phyloP scores from a whole-genome alignment of 2,888 invertebrate genomes.

The Eledone cirrhosa region DNA sequence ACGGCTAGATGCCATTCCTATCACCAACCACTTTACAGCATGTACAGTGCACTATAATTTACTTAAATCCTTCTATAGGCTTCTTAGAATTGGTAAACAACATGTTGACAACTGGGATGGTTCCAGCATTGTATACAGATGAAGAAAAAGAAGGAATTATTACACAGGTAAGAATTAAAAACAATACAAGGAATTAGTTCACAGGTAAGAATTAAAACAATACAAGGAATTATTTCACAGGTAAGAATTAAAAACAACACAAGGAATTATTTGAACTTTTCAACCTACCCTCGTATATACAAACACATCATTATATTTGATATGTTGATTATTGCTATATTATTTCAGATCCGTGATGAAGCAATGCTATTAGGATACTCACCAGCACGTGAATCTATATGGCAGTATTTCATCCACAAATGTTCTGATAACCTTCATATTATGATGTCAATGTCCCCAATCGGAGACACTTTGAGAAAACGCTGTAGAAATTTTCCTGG shows the following conservation, averaged over 20 bases:
- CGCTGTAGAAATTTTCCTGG: constrained; percentile 87
- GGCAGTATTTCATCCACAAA: constrained; percentile 83
- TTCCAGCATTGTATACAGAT: constrained; percentile 85
- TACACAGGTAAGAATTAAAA: constrained; percentile 69
- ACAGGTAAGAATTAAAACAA: constrained; percentile 67
- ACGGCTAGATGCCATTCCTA: too few relatives aligned
- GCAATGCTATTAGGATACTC: constrained; percentile 79
- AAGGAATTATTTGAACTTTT: too few relatives aligned
- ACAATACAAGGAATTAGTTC: constrained; percentile 53
- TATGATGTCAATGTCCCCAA: constrained; percentile 89
- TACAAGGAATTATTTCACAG: constrained; percentile 77
- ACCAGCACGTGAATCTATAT: constrained; percentile 82
- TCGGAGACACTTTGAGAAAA: constrained; percentile 81
- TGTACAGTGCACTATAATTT: too few relatives aligned
- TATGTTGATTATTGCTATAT: not conserved
- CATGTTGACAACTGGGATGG: constrained; percentile 87
- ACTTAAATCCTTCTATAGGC: constrained; percentile 65
- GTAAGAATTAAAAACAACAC: constrained; percentile 61
- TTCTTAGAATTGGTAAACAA: constrained; percentile 92
- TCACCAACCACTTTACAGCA: too few relatives aligned
- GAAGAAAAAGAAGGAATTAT: constrained; percentile 88
- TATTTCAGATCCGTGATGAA: constrained; percentile 72
- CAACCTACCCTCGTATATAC: too few relatives aligned
- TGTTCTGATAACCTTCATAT: constrained; percentile 87
- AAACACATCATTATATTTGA: too few relatives aligned